phyloP scores from a whole-genome alignment of 2,113 vertebrate species.

The Coptodon rendalli region DNA sequence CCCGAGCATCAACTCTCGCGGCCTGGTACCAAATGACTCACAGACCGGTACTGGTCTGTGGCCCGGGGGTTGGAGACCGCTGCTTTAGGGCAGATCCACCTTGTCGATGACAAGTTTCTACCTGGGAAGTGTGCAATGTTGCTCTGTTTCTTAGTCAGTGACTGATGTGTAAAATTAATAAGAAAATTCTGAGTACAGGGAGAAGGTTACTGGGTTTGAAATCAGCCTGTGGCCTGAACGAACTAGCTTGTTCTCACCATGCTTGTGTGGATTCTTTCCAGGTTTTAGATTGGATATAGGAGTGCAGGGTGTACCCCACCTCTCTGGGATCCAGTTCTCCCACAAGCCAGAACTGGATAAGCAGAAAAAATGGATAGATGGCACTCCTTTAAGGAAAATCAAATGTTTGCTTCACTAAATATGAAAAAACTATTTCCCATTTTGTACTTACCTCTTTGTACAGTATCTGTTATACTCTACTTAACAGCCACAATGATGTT shows the following conservation, averaged over 20 bases:
- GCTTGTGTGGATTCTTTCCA: neutral
- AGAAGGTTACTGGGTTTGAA: neutral
- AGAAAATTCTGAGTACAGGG: neutral
- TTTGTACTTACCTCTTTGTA: neutral
- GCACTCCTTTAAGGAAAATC: neutral
- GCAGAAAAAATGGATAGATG: neutral
- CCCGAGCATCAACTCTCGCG: neutral
- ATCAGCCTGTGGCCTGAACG: neutral
- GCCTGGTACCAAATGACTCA: neutral
- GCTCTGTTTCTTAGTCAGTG: neutral
- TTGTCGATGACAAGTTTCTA: neutral
- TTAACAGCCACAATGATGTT: neutral
- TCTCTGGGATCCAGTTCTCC: neutral
- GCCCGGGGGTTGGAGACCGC: neutral
- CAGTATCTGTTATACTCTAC: neutral
- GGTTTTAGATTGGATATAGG: neutral
- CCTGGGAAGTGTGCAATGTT: neutral
- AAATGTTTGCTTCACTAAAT: neutral
- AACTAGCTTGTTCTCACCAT: neutral
- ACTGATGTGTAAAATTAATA: neutral
- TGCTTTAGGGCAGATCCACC: neutral
- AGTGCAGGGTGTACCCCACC: neutral
- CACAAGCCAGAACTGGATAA: neutral
- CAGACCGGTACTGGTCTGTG: neutral
- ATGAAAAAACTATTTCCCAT: neutral